Evolutionary conservation across 2,888 invertebrate genomes (phyloP).

Genomic region (Plagodis dolabraria): DNA sequence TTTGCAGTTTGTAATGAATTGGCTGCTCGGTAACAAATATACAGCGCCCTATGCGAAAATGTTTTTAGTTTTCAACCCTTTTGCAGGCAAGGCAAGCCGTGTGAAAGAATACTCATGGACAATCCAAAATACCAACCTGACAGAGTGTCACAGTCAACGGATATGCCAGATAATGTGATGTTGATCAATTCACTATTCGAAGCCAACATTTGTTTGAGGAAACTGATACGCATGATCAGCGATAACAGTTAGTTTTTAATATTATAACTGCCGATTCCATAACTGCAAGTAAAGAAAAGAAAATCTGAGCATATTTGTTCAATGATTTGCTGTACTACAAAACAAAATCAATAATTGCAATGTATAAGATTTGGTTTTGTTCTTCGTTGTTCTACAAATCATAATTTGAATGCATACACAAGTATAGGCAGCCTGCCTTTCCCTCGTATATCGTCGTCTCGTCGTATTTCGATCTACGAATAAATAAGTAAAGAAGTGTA

Average conservation of each 20-base stretch:
- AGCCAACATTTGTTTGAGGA: constrained; percentile 74
- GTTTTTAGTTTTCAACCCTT: background rate
- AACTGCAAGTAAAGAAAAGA: too few species aligned
- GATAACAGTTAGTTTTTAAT: constrained; percentile 56
- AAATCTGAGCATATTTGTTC: too few species aligned
- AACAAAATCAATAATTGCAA: too few species aligned
- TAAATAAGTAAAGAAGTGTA: too few species aligned
- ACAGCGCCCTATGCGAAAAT: background rate
- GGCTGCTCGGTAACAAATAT: background rate
- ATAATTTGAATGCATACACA: too few species aligned
- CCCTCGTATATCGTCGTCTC: too few species aligned
- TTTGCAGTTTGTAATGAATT: background rate
- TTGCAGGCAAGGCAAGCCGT: constrained; percentile 56
- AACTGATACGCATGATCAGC: constrained; percentile 64
- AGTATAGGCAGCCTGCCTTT: too few species aligned
- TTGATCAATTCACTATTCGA: constrained; percentile 86
- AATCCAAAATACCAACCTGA: constrained; percentile 62
- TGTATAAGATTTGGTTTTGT: too few species aligned
- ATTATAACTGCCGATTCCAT: too few species aligned
- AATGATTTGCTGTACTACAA: too few species aligned
- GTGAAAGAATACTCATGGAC: constrained; percentile 67
- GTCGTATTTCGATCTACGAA: too few species aligned
- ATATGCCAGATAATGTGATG: constrained; percentile 86
- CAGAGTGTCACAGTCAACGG: constrained; percentile 56
- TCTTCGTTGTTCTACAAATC: too few species aligned